Percentiles rank a stretch among this genome's conserved stretches.
Conservation (phyloP, 2,888 invertebrate species). For the Conops quadrifasciatus region DNA sequence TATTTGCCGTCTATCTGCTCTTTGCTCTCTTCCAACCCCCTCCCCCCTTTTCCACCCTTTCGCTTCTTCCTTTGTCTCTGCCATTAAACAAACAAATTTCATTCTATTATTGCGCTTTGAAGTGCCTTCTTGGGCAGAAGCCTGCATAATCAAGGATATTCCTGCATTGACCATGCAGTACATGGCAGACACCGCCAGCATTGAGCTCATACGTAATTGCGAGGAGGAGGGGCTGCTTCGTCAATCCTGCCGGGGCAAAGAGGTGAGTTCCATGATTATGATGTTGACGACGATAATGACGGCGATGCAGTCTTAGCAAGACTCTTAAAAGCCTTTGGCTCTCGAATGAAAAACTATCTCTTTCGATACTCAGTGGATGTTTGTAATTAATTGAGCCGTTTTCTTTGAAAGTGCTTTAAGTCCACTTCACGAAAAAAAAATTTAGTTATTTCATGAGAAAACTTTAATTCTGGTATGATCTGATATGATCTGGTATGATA, state of each 20-base stretch:
- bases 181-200: slow-evolving; percentile 79
- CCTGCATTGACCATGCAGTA: slow-evolving; percentile 79
- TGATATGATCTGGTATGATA: no score
- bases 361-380: no score
- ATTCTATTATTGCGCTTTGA: slow-evolving; percentile 39
- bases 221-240: slow-evolving; percentile 77
- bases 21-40: slow-evolving; percentile 8
- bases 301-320: no score
- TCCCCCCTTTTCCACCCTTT: neutral
- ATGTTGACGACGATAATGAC: neutral
- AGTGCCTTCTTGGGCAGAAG: slow-evolving; percentile 83
- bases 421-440: no score
- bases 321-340: neutral
- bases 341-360: no score
- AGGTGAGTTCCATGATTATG: slow-evolving; percentile 67
- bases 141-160: slow-evolving; percentile 76
- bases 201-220: slow-evolving; percentile 79
- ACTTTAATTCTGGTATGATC: no score
- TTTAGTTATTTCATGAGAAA: no score
- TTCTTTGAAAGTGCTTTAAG: no score
- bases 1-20: slow-evolving; percentile 1
- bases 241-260: slow-evolving; percentile 78
- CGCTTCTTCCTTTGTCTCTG: neutral
- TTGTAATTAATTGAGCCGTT: no score
- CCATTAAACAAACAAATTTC: neutral